These are phyloP conservation scores for Anguilla pacifica DNA, from an alignment of 2,797 vertebrate genomes.

Conservation along the genomic window DNA sequence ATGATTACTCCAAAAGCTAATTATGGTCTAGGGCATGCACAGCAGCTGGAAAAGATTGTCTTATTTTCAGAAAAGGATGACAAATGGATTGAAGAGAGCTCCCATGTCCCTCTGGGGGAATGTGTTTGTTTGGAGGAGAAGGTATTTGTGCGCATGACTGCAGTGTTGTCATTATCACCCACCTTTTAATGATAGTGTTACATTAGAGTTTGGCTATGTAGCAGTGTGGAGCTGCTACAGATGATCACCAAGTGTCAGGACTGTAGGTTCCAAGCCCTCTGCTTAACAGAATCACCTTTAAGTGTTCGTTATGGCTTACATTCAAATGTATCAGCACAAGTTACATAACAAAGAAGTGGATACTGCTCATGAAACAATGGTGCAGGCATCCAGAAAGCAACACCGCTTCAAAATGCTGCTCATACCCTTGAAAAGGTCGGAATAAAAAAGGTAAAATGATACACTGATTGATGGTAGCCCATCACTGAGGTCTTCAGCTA, in stretches of 20 bases:
- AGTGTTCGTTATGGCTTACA: not conserved
- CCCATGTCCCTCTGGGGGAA: not conserved
- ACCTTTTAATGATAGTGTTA: constrained; percentile 27
- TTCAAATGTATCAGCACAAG: not conserved
- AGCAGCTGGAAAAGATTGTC: constrained; percentile 21
- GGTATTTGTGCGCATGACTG: constrained; percentile 8
- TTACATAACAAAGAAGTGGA: not conserved
- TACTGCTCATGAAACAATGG: not conserved
- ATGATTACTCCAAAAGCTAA: constrained; percentile 24
- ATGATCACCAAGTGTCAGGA: not conserved
- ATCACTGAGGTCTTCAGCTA: constrained; percentile 4
- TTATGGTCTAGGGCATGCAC: constrained; percentile 28
- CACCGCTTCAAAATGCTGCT: not conserved
- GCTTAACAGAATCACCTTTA: not conserved
- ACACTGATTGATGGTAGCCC: not conserved
- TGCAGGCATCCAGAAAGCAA: not conserved
- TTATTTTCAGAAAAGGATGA: constrained; percentile 17
- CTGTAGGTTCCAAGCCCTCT: not conserved
- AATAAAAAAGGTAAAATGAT: not conserved
- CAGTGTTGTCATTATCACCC: constrained; percentile 14
- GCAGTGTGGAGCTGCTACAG: not conserved
- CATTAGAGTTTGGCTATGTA: constrained; percentile 11
- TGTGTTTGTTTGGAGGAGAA: not conserved
- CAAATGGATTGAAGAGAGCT: constrained; percentile 17
- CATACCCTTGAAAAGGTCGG: not conserved